These are phyloP conservation scores for Sus cebifrons DNA, from an alignment of 2,797 vertebrate species.

Conservation along the genomic window DNA sequence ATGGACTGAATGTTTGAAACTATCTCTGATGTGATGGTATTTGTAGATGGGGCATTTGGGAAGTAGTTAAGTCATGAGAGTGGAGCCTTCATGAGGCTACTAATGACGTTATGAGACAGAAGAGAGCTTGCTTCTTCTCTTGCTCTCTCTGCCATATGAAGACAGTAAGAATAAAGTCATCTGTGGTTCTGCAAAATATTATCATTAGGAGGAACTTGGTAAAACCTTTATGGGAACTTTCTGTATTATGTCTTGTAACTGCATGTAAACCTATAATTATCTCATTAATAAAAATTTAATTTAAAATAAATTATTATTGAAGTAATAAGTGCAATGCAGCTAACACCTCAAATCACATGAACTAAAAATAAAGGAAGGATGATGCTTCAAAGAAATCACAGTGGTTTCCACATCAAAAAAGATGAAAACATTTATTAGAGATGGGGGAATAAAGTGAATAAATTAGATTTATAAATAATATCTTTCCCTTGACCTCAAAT, in stretches of 20 bases:
- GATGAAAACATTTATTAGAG: neutral
- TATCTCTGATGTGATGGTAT: no score
- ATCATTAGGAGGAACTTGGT: neutral
- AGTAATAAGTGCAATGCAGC: neutral
- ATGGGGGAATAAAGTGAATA: neutral
- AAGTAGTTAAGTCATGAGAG: neutral
- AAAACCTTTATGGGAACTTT: neutral
- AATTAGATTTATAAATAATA: constrained; percentile 19
- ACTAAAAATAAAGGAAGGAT: neutral
- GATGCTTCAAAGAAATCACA: neutral
- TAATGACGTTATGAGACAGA: neutral
- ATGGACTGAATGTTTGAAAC: neutral
- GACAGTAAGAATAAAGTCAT: neutral
- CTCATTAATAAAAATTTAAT: neutral
- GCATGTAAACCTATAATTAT: constrained; percentile 34
- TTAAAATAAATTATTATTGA: constrained; percentile 34
- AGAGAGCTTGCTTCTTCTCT: neutral
- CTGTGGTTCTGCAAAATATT: neutral
- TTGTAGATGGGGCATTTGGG: neutral
- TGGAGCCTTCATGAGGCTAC: neutral
- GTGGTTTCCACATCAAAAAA: neutral
- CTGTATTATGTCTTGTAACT: constrained; percentile 12
- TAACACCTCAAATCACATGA: neutral
- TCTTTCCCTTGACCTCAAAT: neutral
- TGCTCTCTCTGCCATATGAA: neutral